Percentiles rank a stretch among this genome's conserved stretches.
Evolutionary conservation across 1,140 invertebrate species (phyloP).

Genomic region (Nephila pilipes): DNA sequence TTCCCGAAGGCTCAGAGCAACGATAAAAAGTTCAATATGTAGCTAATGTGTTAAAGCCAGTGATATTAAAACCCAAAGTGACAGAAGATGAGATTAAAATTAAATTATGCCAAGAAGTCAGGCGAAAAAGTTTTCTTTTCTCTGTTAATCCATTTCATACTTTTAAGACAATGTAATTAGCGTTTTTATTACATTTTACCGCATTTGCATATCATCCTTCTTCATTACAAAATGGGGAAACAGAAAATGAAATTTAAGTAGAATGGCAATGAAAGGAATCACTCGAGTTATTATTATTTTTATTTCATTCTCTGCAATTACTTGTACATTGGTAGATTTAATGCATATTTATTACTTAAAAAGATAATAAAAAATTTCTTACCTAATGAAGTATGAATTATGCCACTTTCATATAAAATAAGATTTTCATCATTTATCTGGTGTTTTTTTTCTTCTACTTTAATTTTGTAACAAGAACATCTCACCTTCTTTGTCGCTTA

Average conservation of each 20-base stretch:
- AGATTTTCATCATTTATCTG: not conserved
- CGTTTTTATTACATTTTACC: constrained; percentile 48
- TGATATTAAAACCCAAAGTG: constrained; percentile 32
- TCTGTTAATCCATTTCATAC: constrained; percentile 36
- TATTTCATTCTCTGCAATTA: not conserved
- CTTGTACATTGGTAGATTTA: not conserved
- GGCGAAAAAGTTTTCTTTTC: constrained; percentile 23
- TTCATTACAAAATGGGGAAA: not conserved
- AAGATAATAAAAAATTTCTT: not conserved
- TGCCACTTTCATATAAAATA: not conserved
- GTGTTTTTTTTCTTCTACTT: not conserved
- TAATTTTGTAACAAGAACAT: not conserved
- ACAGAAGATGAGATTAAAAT: constrained; percentile 48
- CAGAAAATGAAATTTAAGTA: constrained; percentile 26
- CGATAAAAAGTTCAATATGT: not conserved
- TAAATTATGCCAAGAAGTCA: constrained; percentile 43
- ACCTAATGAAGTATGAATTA: not conserved
- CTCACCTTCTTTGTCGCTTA: not conserved
- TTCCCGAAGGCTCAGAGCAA: not conserved
- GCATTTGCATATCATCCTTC: constrained; percentile 47
- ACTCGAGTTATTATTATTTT: too few species aligned
- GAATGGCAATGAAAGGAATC: not conserved
- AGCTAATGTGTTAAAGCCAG: not conserved
- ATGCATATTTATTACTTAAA: constrained; percentile 3
- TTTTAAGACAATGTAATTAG: constrained; percentile 61